phyloP scores from a whole-genome alignment of 64 coral and sea anemone species.

The Montipora foliosa region DNA sequence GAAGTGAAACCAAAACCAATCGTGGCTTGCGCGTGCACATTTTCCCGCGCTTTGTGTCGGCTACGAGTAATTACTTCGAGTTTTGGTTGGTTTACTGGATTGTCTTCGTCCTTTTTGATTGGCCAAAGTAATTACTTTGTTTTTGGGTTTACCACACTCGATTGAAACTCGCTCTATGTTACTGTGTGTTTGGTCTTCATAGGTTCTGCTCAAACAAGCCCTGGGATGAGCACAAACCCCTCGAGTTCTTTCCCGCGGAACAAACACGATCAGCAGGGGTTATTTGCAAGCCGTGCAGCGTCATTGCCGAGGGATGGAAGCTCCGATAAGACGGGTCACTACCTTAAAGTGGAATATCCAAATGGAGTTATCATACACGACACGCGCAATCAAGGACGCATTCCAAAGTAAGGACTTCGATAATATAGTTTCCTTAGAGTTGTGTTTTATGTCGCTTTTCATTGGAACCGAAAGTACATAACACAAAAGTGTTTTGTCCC shows the following conservation, averaged over 20 bases:
- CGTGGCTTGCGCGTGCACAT: no score
- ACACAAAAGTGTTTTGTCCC: no score
- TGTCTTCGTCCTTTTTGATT: no score
- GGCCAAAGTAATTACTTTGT: no score
- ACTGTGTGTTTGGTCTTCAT: not conserved
- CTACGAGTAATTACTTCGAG: no score
- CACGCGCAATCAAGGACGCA: constrained; percentile 45
- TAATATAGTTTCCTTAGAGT: no score
- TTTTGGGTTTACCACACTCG: no score
- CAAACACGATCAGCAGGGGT: constrained; percentile 12
- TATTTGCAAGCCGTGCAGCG: not conserved
- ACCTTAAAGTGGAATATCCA: constrained; percentile 41
- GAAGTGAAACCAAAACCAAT: no score
- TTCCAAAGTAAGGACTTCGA: constrained; percentile 10
- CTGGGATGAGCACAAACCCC: not conserved
- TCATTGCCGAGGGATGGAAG: constrained; percentile 10
- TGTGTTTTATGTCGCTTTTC: no score
- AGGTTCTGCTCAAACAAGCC: constrained; percentile 8
- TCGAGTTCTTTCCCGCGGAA: not conserved
- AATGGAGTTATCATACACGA: constrained; percentile 56
- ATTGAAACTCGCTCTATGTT: not conserved
- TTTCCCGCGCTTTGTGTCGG: no score
- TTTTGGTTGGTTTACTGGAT: no score
- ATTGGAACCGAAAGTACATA: no score
- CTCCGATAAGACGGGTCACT: constrained; percentile 20